Base-by-base conservation (phyloP, 1,140 invertebrate species). In the Lucilia sericata region DNA sequence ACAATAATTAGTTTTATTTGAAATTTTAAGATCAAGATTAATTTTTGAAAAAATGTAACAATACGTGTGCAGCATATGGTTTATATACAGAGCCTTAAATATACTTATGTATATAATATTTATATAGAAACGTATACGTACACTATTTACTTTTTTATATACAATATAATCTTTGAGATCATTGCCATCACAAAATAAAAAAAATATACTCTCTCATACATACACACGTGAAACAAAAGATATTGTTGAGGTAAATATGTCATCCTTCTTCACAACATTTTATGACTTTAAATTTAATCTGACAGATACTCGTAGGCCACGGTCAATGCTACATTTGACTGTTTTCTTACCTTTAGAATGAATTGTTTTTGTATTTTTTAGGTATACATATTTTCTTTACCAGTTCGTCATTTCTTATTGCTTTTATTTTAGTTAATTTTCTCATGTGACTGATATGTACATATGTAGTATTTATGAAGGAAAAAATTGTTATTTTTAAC, bases 261-360 rank as follows among this genome's bases (percentile, higher is more conserved):
- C 88, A 89, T 89, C 89, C 89, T 88, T 88, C 87, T 88, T 90
- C 89, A 90, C 85, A 86, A 86, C 88, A 90, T 83, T 90, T 90
- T 90, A 90, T 86, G 87, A 84, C 85, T 85, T 90, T 89, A 87
- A 87, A 86, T 85, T 86, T 90, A 90, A 90, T 90, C 89, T 89
- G 89, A 90, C 89, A 90, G 88, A 89, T 90, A 42, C 42, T 42
- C 42, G 42, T 42, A 89, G 88, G 88, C 90, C 88, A 90, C 87
- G 86, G 86, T 85, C 83, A 84, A 51, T 49, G 76, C n/a, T 70
- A 70, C 19, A 25, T 70, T 10, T 55, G 9, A 55, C 51, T 55
- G 1, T 55, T n/a, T 21, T 70, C n/a, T 25, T 70, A 70, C n/a
- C 65, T 70, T 70, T 70, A 19, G n/a, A 70, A 70, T 21, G 55